Base-by-base conservation (phyloP, 2,888 invertebrate genomes). In the Rhamphomyia laevipes region DNA sequence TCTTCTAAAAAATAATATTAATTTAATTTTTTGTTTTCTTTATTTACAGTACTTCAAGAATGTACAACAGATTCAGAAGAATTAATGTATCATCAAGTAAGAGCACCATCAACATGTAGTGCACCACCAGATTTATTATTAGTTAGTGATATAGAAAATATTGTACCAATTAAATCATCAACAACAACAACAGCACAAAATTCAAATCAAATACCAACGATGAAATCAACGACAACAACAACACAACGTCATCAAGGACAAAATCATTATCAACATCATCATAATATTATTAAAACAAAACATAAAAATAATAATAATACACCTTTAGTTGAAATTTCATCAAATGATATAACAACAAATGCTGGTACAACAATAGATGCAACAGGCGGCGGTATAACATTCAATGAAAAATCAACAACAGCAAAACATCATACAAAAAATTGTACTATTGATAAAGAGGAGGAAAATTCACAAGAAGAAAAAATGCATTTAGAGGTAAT, bases 1-100 rank as follows among this genome's bases (percentile, higher is more conserved):
- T 21, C 21, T n/a, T n/a, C 21, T 21, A 21, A 21, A 21, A 4
- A 21, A 3, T 21, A 21, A 21, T 6, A 21, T 21, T 21, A 21
- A 21, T 21, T 21, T 21, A 43, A 43, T 46, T 43, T 47, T 23
- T 51, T 16, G 43, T 49, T 49, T 31, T 52, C 47, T 23, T 47
- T 53, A 21, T 52, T 74, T 76, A 33, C 73, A 81, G 81, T 81
- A 55, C 73, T 77, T 44, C 78, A 77, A 56, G 81, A 81, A 66
- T 76, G 80, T 63, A 74, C 80, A 51, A 81, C 82, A 40, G 83
- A 83, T 62, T 82, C 82, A 0, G 83, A 83, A 59, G 83, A 83
- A 65, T 67, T 83, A 64, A 76, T 83, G 61, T 80, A 80, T 43
- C 67, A 67, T 57, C 71, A 69, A 56, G 66, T 68, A 42, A 72